Conservation (phyloP, 2,113 vertebrate species). For the Odocoileus hemionus region DNA sequence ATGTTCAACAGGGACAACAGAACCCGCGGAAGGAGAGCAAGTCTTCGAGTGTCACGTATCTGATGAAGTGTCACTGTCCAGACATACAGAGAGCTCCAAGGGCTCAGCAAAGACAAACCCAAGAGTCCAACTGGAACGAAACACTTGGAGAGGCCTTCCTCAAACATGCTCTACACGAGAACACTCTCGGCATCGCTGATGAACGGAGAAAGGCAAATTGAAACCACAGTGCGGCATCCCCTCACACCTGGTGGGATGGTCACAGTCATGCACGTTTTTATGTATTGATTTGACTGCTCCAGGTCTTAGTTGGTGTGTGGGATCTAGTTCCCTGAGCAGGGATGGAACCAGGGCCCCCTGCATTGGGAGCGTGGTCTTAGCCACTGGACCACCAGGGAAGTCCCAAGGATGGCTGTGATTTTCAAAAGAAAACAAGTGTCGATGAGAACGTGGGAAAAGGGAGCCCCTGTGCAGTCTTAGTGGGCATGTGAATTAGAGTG, state of each 20-base stretch:
- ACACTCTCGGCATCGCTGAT: neutral
- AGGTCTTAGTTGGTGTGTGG: neutral
- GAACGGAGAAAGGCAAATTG: fast-evolving
- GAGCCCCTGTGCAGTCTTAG: neutral
- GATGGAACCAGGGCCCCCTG: neutral
- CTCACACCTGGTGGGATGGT: neutral
- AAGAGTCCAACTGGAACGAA: neutral
- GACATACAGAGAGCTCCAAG: fast-evolving
- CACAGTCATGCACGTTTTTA: fast-evolving
- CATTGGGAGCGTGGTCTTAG: neutral
- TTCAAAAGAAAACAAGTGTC: neutral
- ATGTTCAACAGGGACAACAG: neutral
- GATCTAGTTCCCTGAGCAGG: neutral
- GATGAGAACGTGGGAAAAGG: neutral
- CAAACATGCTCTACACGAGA: fast-evolving
- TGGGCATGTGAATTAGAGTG: neutral
- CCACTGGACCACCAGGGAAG: neutral
- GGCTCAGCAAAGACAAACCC: neutral
- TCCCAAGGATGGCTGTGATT: neutral
- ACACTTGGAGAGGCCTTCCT: fast-evolving
- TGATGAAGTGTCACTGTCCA: fast-evolving
- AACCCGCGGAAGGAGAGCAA: neutral
- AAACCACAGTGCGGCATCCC: neutral
- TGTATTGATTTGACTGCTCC: neutral
- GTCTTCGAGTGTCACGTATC: fast-evolving